A percentile compares a stretch with the other conserved stretches of the same genome.
phyloP scores from a whole-genome alignment of 2,113 vertebrate species.

The Mellivora capensis region DNA sequence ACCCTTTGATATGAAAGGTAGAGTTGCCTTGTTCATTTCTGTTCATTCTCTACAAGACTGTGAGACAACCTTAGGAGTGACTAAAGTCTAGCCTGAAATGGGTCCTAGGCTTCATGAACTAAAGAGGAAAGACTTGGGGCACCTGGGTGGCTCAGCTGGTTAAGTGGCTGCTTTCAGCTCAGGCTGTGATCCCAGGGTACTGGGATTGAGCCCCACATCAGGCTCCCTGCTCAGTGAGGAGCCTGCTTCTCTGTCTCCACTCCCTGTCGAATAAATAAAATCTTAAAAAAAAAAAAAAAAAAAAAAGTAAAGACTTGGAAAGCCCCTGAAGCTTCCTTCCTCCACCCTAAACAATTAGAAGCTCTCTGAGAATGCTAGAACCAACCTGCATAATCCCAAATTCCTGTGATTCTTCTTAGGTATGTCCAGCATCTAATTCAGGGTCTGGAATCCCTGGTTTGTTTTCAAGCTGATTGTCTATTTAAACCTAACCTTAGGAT shows the following conservation, averaged over 20 bases:
- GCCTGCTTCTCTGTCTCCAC: too few relatives aligned
- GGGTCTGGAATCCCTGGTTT: not conserved
- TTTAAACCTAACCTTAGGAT: not conserved
- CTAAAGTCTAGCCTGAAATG: not conserved
- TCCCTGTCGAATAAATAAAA: too few relatives aligned
- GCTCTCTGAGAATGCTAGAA: not conserved
- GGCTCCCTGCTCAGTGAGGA: too few relatives aligned
- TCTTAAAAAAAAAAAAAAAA: too few relatives aligned
- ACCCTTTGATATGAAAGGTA: not conserved
- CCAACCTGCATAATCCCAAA: not conserved
- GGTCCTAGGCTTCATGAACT: not conserved
- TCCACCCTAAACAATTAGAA: not conserved
- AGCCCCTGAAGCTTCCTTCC: not conserved
- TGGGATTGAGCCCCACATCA: too few relatives aligned
- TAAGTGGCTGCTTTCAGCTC: too few relatives aligned
- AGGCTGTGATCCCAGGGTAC: too few relatives aligned
- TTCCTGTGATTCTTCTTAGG: not conserved
- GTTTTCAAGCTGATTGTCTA: conserved; percentile 12
- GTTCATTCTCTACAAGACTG: not conserved
- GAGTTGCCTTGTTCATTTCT: conserved; percentile 10
- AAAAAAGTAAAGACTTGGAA: not conserved
- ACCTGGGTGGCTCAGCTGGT: too few relatives aligned
- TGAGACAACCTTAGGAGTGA: not conserved
- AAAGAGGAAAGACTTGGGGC: not conserved
- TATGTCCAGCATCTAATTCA: not conserved